Evolutionary conservation across 2,888 invertebrate species (phyloP).

Genomic region (Cantharis lateralis): DNA sequence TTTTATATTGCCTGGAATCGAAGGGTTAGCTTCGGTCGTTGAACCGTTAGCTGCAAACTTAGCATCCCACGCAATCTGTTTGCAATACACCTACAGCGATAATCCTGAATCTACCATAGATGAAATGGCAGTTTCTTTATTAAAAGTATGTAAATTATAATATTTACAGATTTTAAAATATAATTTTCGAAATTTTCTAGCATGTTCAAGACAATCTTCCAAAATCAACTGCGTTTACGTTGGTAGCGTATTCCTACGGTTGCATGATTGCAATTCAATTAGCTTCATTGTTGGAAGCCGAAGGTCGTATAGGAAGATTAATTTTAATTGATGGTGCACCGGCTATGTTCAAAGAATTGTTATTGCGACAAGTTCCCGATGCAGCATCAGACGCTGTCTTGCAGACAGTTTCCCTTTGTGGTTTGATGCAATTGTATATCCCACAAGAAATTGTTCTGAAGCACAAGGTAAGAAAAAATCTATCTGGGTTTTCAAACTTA

Average conservation of each 20-base stretch:
- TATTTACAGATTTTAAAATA: not conserved
- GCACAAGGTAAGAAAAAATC: slow-evolving; percentile 14
- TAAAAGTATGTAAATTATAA: slow-evolving; percentile 56
- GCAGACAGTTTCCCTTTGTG: slow-evolving; percentile 60
- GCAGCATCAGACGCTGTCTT: slow-evolving; percentile 56
- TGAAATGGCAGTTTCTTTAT: slow-evolving; percentile 59
- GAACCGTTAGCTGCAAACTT: slow-evolving; percentile 60
- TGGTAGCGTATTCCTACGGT: slow-evolving; percentile 91
- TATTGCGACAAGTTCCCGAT: slow-evolving; percentile 53
- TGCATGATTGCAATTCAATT: slow-evolving; percentile 77
- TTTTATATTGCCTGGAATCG: slow-evolving; percentile 70
- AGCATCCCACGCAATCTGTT: slow-evolving; percentile 59
- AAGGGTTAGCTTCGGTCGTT: slow-evolving; percentile 64
- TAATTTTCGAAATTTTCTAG: slow-evolving; percentile 50
- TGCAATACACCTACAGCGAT: slow-evolving; percentile 59
- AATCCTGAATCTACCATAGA: slow-evolving; percentile 55
- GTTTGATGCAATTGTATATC: slow-evolving; percentile 54
- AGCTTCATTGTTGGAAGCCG: slow-evolving; percentile 69
- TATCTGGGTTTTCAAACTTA: not conserved
- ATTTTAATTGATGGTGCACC: slow-evolving; percentile 80
- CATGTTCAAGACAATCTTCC: slow-evolving; percentile 60
- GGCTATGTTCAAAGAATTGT: slow-evolving; percentile 62
- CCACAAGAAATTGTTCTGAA: slow-evolving; percentile 19
- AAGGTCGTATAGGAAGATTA: slow-evolving; percentile 66
- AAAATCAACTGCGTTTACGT: slow-evolving; percentile 65